These are phyloP conservation scores for Aleiodes leptofemur DNA, from an alignment of 2,888 invertebrate genomes.

Conservation along the genomic window DNA sequence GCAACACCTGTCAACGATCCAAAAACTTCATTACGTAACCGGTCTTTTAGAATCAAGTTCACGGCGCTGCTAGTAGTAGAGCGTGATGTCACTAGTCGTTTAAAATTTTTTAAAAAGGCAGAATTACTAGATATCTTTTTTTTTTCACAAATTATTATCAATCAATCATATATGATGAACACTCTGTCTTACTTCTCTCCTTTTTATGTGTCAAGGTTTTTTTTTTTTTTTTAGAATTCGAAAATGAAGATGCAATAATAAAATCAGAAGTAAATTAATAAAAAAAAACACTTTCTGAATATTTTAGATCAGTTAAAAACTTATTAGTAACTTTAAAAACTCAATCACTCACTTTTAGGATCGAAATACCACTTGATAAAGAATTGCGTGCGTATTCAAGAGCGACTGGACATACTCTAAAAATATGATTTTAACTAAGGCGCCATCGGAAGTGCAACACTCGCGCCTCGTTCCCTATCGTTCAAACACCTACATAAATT, in stretches of 20 bases:
- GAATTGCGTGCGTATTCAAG: conserved; percentile 25
- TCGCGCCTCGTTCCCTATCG: conserved; percentile 29
- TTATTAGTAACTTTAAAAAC: too few species aligned
- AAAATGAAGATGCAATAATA: neutral
- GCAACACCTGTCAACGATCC: conserved; percentile 29
- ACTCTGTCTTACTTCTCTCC: neutral
- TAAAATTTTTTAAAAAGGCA: conserved; percentile 21
- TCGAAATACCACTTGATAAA: too few species aligned
- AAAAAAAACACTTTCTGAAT: neutral
- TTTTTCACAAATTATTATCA: neutral
- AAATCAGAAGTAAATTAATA: neutral
- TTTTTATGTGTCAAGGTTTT: conserved; percentile 11
- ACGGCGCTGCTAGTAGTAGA: conserved; percentile 49
- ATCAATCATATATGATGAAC: conserved; percentile 6
- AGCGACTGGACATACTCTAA: conserved; percentile 46
- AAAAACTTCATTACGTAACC: conserved; percentile 34
- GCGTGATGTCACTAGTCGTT: conserved; percentile 60
- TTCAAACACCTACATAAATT: conserved; percentile 6
- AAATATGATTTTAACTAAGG: conserved; percentile 43
- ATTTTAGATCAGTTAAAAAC: too few species aligned
- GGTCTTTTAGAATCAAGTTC: conserved; percentile 57
- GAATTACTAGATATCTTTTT: neutral
- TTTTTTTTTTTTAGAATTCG: neutral
- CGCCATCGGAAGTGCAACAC: conserved; percentile 17
- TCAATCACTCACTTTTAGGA: too few species aligned